Evolutionary conservation across 1,140 invertebrate genomes (phyloP).

Genomic region (Olivierus martensii): DNA sequence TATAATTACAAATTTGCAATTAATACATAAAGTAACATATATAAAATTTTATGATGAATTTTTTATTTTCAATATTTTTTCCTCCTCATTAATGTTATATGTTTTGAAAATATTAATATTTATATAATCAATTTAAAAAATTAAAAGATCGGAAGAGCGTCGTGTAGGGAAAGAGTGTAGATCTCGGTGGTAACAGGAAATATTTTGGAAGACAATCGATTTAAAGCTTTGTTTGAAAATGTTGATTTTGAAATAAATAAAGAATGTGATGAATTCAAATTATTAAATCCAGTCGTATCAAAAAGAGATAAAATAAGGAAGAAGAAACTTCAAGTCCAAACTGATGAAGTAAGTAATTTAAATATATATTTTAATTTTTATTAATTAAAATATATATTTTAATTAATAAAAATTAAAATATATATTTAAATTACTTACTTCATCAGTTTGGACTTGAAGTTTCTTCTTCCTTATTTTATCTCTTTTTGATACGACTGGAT

Average conservation of each 20-base stretch:
- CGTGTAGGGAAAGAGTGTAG: not conserved
- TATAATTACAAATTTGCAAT: too few species aligned
- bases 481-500: slow-evolving; percentile 72
- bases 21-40: too few species aligned
- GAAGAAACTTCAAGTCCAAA: slow-evolving; percentile 40
- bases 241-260: slow-evolving; percentile 82
- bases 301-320: slow-evolving; percentile 52
- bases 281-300: slow-evolving; percentile 81
- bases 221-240: slow-evolving; percentile 79
- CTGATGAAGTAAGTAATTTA: slow-evolving; percentile 34
- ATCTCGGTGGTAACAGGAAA: not conserved
- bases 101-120: too few species aligned
- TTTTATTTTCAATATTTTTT: too few species aligned
- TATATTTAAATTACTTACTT: slow-evolving; percentile 31
- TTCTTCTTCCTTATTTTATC: slow-evolving; percentile 49
- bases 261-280: slow-evolving; percentile 45
- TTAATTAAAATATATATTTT: too few species aligned
- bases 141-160: not conserved
- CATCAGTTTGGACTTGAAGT: slow-evolving; percentile 38
- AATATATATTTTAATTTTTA: too few species aligned
- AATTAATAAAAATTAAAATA: too few species aligned
- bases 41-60: too few species aligned
- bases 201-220: slow-evolving; percentile 64
- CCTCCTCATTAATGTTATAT: too few species aligned
- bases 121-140: too few species aligned